Evolutionary conservation across 2,888 invertebrate species (phyloP).

Genomic region (Apotomis turbidana): DNA sequence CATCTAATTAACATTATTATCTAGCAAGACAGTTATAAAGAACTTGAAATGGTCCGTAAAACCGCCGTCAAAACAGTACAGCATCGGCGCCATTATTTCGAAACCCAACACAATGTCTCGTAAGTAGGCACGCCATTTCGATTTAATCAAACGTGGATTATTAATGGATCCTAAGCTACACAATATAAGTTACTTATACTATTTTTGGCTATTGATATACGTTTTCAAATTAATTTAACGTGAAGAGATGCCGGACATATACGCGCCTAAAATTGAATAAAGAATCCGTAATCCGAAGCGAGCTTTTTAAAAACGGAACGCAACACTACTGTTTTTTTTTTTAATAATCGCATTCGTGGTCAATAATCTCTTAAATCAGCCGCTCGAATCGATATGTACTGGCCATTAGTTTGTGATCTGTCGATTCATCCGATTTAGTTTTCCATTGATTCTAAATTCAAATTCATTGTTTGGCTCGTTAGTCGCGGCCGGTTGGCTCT

Average conservation of each 20-base stretch:
- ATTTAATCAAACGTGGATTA: constrained; percentile 67
- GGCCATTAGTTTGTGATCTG: constrained; percentile 64
- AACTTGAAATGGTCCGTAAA: constrained; percentile 25
- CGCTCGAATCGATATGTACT: constrained; percentile 52
- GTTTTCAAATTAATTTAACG: constrained; percentile 55
- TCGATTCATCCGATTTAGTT: constrained; percentile 77
- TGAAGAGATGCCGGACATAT: constrained; percentile 49
- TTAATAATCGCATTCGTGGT: constrained; percentile 63
- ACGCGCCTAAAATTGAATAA: constrained; percentile 24
- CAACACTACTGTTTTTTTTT: constrained; percentile 48
- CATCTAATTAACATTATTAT: constrained; percentile 20
- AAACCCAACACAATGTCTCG: constrained; percentile 61
- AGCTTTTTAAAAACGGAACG: constrained; percentile 34
- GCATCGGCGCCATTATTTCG: constrained; percentile 54
- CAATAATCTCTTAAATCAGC: constrained; percentile 67
- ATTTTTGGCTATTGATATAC: constrained; percentile 48
- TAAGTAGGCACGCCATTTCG: constrained; percentile 58
- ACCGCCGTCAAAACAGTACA: constrained; percentile 60
- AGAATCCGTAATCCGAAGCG: constrained; percentile 9
- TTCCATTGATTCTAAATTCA: constrained; percentile 70
- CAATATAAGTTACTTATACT: constrained; percentile 49
- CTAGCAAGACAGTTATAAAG: constrained; percentile 24
- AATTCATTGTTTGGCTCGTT: constrained; percentile 71
- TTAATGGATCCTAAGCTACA: constrained; percentile 56
- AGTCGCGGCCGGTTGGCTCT: constrained; percentile 55